Percentiles rank a stretch among this genome's conserved stretches.
phyloP scores from a whole-genome alignment of 2,888 invertebrate genomes.

The Oscheius sp. region DNA sequence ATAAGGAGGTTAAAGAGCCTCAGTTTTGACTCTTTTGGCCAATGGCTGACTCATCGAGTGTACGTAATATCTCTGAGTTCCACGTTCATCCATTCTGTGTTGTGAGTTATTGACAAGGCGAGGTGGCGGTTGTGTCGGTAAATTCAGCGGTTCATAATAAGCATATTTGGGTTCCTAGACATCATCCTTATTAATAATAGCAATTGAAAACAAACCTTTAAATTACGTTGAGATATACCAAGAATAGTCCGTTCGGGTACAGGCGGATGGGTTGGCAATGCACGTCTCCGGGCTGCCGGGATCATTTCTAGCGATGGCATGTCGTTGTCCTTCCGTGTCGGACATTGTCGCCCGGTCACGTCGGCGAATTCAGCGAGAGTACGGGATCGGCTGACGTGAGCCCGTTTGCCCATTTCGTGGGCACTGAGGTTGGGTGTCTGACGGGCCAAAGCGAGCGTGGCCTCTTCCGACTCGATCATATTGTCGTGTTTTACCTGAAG shows the following conservation, averaged over 20 bases:
- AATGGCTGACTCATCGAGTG: conserved; percentile 22
- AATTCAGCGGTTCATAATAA: conserved; percentile 21
- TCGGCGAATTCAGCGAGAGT: conserved; percentile 31
- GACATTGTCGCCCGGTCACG: conserved; percentile 23
- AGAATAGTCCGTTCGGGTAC: not conserved
- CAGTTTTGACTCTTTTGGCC: conserved; percentile 26
- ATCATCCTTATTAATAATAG: not conserved
- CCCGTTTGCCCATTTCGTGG: conserved; percentile 30
- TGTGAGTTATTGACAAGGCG: conserved; percentile 17
- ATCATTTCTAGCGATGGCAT: conserved; percentile 25
- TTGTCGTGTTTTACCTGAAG: conserved; percentile 19
- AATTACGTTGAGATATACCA: not conserved
- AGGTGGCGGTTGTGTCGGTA: not conserved
- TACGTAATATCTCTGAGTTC: conserved; percentile 10
- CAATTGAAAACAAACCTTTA: conserved; percentile 10
- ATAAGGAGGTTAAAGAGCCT: conserved; percentile 16
- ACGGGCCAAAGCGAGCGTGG: conserved; percentile 24
- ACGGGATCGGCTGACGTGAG: conserved; percentile 30
- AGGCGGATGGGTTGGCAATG: conserved; percentile 8
- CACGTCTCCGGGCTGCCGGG: conserved; percentile 24
- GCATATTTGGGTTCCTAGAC: conserved; percentile 18
- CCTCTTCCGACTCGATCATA: conserved; percentile 34
- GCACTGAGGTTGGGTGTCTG: conserved; percentile 28
- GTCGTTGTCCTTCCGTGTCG: conserved; percentile 11
- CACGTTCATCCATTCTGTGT: conserved; percentile 1